Base-by-base conservation (phyloP, 2,797 vertebrate species). In the Fundulus diaphanus region DNA sequence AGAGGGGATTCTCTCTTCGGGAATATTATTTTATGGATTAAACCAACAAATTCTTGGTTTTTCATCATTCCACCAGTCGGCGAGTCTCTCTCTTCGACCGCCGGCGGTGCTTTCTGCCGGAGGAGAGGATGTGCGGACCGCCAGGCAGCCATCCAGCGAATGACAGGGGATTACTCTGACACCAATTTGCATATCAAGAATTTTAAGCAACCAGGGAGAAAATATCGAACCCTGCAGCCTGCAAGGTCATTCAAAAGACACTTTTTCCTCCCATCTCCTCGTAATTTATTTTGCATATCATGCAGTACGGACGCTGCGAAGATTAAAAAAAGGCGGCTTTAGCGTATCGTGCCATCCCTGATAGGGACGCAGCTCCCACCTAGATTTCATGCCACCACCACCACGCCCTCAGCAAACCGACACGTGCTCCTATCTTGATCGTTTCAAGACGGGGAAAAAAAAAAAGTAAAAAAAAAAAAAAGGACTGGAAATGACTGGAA, bases 201-300 rank as follows among this genome's bases (percentile, higher is more conserved):
- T 86, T 96, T 93, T 68, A 88, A 96, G 93, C 90, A 89, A 95
- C 75, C 93, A 92, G 91, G 89, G 85, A 91, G 90, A 92, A 95
- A 93, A 95, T 94, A 94, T 94, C 86, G 89, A 95, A 94, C 95
- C 88, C 95, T 95, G 87, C 90, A 88, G 94, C 80, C 79, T 93
- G 92, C 96, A 96, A 97, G 95, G 96, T 96, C 96, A 95, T 92
- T 92, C 68, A 92, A 88, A 94, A 97, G 95, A 97, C 92, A 92
- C 27, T 80, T 82, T 27, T 90, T 89, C 84, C 66, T 73, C 42
- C 82, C 87, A 65, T 81, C 85, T 87, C 87, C 85, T 95, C 93
- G 92, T 93, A 91, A 93, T 94, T 94, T 94, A 94, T 94, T 94
- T 94, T 92, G 93, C 95, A 95, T 95, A 94, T 94, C 92, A 92